phyloP scores from a whole-genome alignment of 2,113 vertebrate genomes.

The Ophiodon elongatus region DNA sequence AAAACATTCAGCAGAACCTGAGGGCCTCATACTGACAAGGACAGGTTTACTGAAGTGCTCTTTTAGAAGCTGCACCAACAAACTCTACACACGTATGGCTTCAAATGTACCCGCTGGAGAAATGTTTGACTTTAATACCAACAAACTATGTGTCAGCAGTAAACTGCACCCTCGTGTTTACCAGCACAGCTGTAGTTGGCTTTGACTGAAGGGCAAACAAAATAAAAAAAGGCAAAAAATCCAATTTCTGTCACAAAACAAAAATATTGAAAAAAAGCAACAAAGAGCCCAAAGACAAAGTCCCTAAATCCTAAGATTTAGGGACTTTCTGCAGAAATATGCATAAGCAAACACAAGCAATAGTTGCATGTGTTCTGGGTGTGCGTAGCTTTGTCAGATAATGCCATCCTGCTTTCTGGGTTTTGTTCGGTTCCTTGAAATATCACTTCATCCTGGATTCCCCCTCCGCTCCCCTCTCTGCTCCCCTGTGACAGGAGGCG shows the following conservation, averaged over 20 bases:
- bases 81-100: background rate
- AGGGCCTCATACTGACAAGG: background rate
- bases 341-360: background rate
- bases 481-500: slow-evolving; percentile 19
- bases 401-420: slow-evolving; percentile 20
- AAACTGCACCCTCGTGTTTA: background rate
- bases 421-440: background rate
- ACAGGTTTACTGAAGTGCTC: background rate
- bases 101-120: background rate
- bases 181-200: background rate
- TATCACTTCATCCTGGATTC: background rate
- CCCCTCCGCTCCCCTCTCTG: slow-evolving; percentile 1
- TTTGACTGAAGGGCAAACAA: background rate
- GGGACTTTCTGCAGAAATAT: background rate
- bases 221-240: background rate
- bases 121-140: slow-evolving; percentile 5
- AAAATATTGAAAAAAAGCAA: background rate
- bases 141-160: background rate
- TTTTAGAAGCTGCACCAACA: background rate
- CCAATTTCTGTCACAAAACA: background rate
- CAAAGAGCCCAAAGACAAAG: background rate
- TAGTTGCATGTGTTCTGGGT: slow-evolving; percentile 9
- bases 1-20: background rate
- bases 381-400: slow-evolving; percentile 6
- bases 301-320: background rate